Conservation (phyloP, 1,140 invertebrate species). For the Dendrolimus kikuchii region DNA sequence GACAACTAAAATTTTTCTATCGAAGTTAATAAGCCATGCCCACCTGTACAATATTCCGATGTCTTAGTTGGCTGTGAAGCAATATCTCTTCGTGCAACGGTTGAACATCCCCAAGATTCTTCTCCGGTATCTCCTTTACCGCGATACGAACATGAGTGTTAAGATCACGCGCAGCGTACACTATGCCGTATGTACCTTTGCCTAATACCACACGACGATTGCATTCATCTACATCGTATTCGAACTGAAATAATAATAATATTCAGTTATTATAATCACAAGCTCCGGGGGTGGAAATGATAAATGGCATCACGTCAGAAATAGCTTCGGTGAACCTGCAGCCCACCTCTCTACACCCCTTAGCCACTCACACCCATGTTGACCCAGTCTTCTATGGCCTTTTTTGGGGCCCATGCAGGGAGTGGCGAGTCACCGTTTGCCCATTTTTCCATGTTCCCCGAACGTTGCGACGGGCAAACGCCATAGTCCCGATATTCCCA, state of each 20-base stretch:
- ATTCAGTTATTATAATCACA: neutral
- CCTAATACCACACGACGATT: conserved; percentile 91
- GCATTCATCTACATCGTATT: conserved; percentile 96
- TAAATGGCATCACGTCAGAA: too few species aligned
- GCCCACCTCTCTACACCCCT: too few species aligned
- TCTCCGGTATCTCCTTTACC: conserved; percentile 98
- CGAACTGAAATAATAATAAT: conserved; percentile 80
- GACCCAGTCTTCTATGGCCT: too few species aligned
- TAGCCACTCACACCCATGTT: too few species aligned
- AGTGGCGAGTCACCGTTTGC: too few species aligned
- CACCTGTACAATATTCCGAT: conserved; percentile 96
- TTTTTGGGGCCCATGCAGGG: too few species aligned
- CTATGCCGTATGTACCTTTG: conserved; percentile 96
- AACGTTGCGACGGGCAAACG: too few species aligned
- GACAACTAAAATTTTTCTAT: neutral
- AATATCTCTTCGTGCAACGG: conserved; percentile 99
- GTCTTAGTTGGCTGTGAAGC: conserved; percentile 95
- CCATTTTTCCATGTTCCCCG: too few species aligned
- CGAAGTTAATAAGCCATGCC: neutral
- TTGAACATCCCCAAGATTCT: conserved; percentile 97
- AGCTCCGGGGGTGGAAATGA: too few species aligned
- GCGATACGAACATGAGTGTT: conserved; percentile 97
- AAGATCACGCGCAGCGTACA: conserved; percentile 95
- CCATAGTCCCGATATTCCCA: too few species aligned
- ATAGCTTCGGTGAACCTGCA: too few species aligned